Evolutionary conservation across 2,888 invertebrate species (phyloP).

Genomic region (Heteromyza rotundicornis): DNA sequence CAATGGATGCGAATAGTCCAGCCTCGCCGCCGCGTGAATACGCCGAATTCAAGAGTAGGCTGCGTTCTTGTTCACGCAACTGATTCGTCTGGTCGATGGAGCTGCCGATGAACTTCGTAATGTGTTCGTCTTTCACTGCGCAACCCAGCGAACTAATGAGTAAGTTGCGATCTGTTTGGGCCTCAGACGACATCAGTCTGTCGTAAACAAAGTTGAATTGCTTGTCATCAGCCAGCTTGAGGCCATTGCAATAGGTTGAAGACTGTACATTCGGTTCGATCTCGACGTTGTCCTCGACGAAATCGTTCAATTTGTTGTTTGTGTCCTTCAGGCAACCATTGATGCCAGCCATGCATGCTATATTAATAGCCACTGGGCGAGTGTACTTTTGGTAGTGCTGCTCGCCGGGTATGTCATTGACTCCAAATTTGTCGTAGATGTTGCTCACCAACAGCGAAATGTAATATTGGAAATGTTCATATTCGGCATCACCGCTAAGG

Average conservation of each 20-base stretch:
- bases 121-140: conserved; percentile 65
- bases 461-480: conserved; percentile 42
- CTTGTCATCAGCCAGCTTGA: conserved; percentile 58
- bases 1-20: conserved; percentile 64
- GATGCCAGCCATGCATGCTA: conserved; percentile 54
- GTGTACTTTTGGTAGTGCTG: conserved; percentile 51
- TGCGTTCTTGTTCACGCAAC: conserved; percentile 48
- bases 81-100: conserved; percentile 42
- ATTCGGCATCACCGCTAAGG: conserved; percentile 45
- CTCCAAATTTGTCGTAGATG: conserved; percentile 51
- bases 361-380: conserved; percentile 50
- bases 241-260: conserved; percentile 59
- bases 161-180: conserved; percentile 68
- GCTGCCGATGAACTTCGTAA: conserved; percentile 64
- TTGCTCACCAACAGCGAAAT: conserved; percentile 41
- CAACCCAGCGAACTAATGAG: conserved; percentile 72
- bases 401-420: conserved; percentile 48
- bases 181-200: conserved; percentile 64
- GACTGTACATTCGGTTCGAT: conserved; percentile 55
- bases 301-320: conserved; percentile 42
- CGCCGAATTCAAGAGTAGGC: conserved; percentile 44
- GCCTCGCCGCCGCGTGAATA: conserved; percentile 49
- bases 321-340: conserved; percentile 49
- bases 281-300: conserved; percentile 34
- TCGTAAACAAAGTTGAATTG: conserved; percentile 71